Evolutionary conservation across 2,888 invertebrate species (phyloP), one percentile per base, ranked within the genome.

Genomic region (Gryllus longicercus): DNA sequence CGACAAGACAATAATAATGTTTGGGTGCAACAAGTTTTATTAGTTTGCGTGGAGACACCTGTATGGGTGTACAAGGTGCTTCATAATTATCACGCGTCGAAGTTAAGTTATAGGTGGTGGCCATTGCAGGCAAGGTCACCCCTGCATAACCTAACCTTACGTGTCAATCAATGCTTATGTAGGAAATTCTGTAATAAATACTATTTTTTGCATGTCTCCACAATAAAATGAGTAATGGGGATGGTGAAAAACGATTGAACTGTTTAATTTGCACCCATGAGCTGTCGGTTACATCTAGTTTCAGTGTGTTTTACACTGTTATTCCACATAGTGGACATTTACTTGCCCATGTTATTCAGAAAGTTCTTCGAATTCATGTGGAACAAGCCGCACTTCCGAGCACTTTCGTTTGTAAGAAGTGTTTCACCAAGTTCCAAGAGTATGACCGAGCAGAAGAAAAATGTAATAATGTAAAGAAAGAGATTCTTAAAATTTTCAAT

Each of bases 351-450:
- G 81, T 82, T 75, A 82, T 84, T 25, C 83, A 83, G 74, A 83
- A 82, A 80, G 81, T 82, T 49, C 81, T 82, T 50, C 78, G 77
- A n/a, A 81, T 75, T 74, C 75, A 76, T 21, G 79, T 80, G 18
- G 81, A 81, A 23, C 79, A 82, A 18, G 79, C 79, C 16, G 74
- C 78, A 16, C 51, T 81, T 51, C 80, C 81, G 10, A 82, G 82
- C 50, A 83, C 80, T 49, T 82, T 82, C 80, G 80, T 83, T 50
- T 84, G 84, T 77, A 80, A 80, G 76, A 81, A 83, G 63, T 84
- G 84, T 81, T 84, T 82, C 79, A 79, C 78, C 74, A 80, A 84
- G 50, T 83, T 84, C 77, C 82, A 84, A 80, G 82, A 83, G 79
- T 82, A 83, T 74, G 83, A 83, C 81, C 82, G 81, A 49, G 80